Base-by-base conservation (phyloP, 2,888 invertebrate species). In the Anthrax anthrax region DNA sequence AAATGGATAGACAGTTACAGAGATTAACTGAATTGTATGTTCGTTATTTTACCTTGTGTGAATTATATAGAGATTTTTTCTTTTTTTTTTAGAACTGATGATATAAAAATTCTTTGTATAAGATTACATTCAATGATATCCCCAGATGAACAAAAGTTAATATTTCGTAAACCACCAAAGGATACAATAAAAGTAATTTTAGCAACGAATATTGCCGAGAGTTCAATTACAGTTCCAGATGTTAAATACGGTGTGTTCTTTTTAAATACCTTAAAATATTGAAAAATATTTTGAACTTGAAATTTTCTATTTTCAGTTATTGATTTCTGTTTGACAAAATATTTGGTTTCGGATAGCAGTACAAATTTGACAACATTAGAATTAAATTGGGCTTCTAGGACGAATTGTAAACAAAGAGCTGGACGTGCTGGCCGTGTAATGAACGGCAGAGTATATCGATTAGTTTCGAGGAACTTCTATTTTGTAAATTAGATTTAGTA, bases 241-340 rank as follows among this genome's bases (percentile, higher is more conserved):
- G 79, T 90, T 17, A 81, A 79, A 67, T 91, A 85, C 67, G 61
- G 60, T 58, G 50, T 12, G 13, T 12, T 12, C 13, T 23, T 36
- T 14, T 29, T 17, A 32, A n/a, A n/a, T n/a, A n/a, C n/a, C n/a
- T n/a, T n/a, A n/a, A 36, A 14, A 37, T 2, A 29, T 13, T 37
- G 18, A 38, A 18, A n/a, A 38, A 37, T 17, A 32, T 44, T 17
- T n/a, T n/a, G 18, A 23, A 16, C 44, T 34, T 34, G 16, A 41
- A 39, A 29, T 39, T 29, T 43, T 37, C 42, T 45, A 49, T 50
- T 43, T 60, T 51, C 39, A 63, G 94, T 97, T 42, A 84, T 96
- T 57, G 96, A 97, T 69, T 95, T 89, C 67, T 96, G 95, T 66
- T 70, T 95, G 50, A 88, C 88, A 49, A 95, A 94, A 70, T 75